Conservation (phyloP, 92 coral and sea anemone genomes). For the Zoanthus sansibaricus region DNA sequence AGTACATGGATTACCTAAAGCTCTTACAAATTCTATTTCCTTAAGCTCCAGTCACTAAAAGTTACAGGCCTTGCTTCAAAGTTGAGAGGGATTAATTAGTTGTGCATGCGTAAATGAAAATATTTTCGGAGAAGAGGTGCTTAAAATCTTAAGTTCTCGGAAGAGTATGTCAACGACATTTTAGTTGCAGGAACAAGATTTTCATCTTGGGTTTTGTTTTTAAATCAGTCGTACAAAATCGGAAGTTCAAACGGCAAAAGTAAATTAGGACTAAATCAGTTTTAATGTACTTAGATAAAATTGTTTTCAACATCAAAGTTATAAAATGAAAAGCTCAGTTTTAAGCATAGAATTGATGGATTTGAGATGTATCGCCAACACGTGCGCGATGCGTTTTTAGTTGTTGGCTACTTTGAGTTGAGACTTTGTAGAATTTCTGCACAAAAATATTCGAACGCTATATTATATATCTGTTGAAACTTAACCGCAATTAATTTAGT, state of each 20-base stretch:
- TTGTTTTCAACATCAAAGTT: too few species aligned
- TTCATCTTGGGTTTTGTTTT: neutral
- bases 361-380: neutral
- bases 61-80: neutral
- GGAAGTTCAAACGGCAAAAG: neutral
- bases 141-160: neutral
- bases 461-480: neutral
- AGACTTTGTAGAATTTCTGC: neutral
- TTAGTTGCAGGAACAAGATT: neutral
- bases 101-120: neutral
- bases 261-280: too few species aligned
- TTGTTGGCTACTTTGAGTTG: neutral
- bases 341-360: too few species aligned
- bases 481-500: slow-evolving; percentile 18
- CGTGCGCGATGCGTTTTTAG: neutral
- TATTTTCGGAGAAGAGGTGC: neutral
- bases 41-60: neutral
- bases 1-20: neutral
- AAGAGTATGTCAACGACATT: neutral
- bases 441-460: neutral
- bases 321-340: too few species aligned
- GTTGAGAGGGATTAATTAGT: too few species aligned
- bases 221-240: neutral
- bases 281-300: too few species aligned
- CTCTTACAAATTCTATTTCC: neutral